Percentiles rank a stretch among this genome's conserved stretches.
phyloP scores from a whole-genome alignment of 2,113 vertebrate species.

The Alces alces region DNA sequence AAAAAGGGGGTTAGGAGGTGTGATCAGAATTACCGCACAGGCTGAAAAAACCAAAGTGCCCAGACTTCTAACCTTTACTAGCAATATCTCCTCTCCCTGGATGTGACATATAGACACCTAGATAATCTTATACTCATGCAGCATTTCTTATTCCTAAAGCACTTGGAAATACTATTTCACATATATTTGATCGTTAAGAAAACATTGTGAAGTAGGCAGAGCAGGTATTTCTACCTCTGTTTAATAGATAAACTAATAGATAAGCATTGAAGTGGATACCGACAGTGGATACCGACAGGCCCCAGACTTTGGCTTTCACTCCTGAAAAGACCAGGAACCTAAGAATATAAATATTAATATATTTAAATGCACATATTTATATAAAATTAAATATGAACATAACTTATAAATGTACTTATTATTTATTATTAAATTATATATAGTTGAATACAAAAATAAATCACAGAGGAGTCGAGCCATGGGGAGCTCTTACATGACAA shows the following conservation, averaged over 20 bases:
- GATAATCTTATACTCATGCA: neutral
- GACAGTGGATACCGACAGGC: neutral
- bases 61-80: neutral
- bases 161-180: neutral
- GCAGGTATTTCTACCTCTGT: neutral
- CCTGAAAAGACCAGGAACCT: neutral
- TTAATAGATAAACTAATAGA: neutral
- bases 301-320: neutral
- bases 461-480: neutral
- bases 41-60: neutral
- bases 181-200: neutral
- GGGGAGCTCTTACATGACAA: neutral
- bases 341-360: neutral
- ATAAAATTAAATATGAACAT: neutral
- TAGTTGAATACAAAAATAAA: conserved; percentile 13
- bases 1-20: neutral
- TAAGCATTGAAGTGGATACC: neutral
- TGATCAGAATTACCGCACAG: neutral
- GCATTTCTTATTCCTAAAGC: neutral
- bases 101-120: neutral
- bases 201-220: neutral
- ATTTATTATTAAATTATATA: neutral
- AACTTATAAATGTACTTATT: neutral
- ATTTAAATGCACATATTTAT: neutral
- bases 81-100: neutral